Evolutionary conservation across 2,888 invertebrate species (phyloP), one percentile per base, ranked within the genome.

Genomic region (Lathronympha strigana): DNA sequence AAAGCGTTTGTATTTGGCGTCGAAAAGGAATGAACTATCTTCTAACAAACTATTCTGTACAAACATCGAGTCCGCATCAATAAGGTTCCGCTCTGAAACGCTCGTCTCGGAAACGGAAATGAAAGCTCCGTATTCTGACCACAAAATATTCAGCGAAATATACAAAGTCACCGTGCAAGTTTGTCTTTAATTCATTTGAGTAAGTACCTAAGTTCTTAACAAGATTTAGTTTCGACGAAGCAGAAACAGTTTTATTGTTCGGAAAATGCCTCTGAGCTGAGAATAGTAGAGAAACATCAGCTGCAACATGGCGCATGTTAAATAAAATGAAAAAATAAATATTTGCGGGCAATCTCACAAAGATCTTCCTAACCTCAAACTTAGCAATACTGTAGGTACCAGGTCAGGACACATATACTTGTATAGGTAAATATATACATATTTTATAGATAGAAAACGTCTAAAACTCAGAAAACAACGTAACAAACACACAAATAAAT

Each of bases 1-100:
- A n/a, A n/a, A n/a, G n/a, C n/a, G n/a, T n/a, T n/a, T n/a, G n/a
- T n/a, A n/a, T 19, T 21, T 11, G 2, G n/a, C 49, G 17, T 31
- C 31, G 11, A 19, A 1, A 1, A 31, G 5, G 19, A 45, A 4
- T 5, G n/a, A 9, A 57, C 57, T 31, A 31, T 31, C 43, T 55
- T 43, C n/a, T n/a, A 8, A 8, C n/a, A 1, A 0, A 4, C 11
- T 38, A 54, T 13, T 47, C 45, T 53, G 61, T 15, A 47, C 8
- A 8, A 15, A 15, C n/a, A 50, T 50, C 53, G 53, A 54, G 33
- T 45, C 9, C 43, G 47, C 47, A 47, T 62, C 62, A 54, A 62
- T 62, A 54, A 54, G 49, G 63, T 63, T 63, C 54, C 63, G 49
- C 63, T 28, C 63, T 55, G 63, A 49, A 55, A 40, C 54, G 23